Evolutionary conservation across 1,140 invertebrate species (phyloP).

Genomic region (Drosophila gunungcola): DNA sequence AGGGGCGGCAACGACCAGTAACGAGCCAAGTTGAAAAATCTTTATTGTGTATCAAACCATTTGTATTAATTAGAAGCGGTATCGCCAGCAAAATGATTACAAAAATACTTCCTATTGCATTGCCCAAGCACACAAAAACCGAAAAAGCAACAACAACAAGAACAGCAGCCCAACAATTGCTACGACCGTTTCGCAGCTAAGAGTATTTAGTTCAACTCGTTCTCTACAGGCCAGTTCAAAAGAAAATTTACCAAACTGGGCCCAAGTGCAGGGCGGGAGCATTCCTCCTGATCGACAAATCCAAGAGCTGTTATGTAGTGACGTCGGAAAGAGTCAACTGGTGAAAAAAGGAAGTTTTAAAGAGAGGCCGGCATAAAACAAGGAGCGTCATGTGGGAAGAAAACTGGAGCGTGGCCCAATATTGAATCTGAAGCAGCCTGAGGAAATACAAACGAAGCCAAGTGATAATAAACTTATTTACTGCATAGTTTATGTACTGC

Average conservation of each 20-base stretch:
- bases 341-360: neutral
- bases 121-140: no score
- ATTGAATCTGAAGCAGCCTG: constrained; percentile 18
- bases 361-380: no score
- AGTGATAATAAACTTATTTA: constrained; percentile 79
- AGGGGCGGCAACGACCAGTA: constrained; percentile 49
- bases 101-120: constrained; percentile 46
- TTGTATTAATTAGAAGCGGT: constrained; percentile 81
- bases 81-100: constrained; percentile 78
- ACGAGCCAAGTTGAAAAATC: constrained; percentile 82
- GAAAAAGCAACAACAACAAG: constrained; percentile 27
- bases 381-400: no score
- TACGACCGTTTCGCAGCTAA: constrained; percentile 14
- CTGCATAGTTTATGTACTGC: constrained; percentile 74
- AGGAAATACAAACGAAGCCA: constrained; percentile 15
- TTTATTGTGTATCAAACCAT: constrained; percentile 84
- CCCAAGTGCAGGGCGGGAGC: neutral
- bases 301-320: neutral
- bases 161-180: constrained; percentile 28
- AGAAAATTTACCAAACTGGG: neutral
- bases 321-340: neutral
- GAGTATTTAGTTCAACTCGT: constrained; percentile 30
- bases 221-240: neutral
- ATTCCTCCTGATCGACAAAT: neutral
- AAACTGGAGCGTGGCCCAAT: constrained; percentile 1